These are phyloP conservation scores for Trinorchestia longiramus DNA, from an alignment of 1,140 invertebrate genomes.

Conservation along the genomic window DNA sequence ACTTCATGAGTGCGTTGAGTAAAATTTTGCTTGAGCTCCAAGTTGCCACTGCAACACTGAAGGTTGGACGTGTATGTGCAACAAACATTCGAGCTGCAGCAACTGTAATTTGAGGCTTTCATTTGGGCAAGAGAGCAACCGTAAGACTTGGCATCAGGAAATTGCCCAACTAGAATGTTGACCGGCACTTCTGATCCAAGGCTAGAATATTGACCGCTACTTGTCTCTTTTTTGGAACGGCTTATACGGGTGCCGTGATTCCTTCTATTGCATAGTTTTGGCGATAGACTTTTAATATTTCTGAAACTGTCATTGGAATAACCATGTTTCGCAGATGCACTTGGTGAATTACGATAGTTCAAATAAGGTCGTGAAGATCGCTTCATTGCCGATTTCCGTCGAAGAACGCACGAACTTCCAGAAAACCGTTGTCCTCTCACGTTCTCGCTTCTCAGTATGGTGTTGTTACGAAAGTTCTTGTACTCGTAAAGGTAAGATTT, in stretches of 20 bases:
- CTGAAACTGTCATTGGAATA: not conserved
- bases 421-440: not conserved
- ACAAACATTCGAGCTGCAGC: not conserved
- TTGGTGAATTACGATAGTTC: not conserved
- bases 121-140: not conserved
- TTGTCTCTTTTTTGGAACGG: not conserved
- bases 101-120: not conserved
- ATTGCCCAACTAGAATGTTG: not conserved
- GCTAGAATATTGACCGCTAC: not conserved
- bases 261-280: not conserved
- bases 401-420: slow-evolving; percentile 1
- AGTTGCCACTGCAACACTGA: not conserved
- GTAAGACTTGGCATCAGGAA: not conserved
- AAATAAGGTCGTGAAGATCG: slow-evolving; percentile 2
- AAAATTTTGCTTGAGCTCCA: not conserved
- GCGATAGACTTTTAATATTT: not conserved
- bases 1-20: not conserved
- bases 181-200: not conserved
- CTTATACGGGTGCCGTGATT: not conserved
- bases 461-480: not conserved
- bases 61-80: not conserved
- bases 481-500: not conserved
- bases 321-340: not conserved
- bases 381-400: slow-evolving; percentile 20
- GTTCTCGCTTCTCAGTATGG: not conserved